Conservation (phyloP, 2,888 invertebrate species). For the Coenonympha glycerion region DNA sequence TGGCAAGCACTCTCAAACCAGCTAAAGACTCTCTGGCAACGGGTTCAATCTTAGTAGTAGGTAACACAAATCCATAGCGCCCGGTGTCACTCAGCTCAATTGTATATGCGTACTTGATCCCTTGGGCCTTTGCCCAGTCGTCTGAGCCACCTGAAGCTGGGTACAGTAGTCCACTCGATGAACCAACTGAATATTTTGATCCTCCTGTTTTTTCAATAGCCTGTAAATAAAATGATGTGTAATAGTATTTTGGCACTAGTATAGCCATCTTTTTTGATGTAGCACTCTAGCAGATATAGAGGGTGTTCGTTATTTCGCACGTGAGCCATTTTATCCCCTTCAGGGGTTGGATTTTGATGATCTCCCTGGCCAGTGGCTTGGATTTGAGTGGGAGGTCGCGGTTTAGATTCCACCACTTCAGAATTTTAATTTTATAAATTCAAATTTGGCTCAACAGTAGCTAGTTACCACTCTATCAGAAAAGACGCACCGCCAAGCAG, state of each 20-base stretch:
- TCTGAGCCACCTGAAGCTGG: conserved; percentile 89
- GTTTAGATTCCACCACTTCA: no score
- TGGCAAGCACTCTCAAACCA: conserved; percentile 79
- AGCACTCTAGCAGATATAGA: no score
- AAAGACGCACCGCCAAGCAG: no score
- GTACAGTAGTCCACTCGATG: conserved; percentile 85
- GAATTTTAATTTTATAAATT: no score
- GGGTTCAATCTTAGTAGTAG: conserved; percentile 83
- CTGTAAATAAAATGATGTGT: conserved; percentile 43
- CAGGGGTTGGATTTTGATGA: no score
- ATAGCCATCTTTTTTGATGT: no score
- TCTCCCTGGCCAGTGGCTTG: no score
- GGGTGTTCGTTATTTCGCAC: no score
- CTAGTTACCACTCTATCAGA: no score
- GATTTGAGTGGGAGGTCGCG: no score
- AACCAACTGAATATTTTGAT: conserved; percentile 82
- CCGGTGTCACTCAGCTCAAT: conserved; percentile 92
- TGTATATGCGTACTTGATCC: conserved; percentile 92
- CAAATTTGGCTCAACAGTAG: no score
- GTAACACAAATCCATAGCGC: conserved; percentile 89
- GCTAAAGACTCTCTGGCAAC: conserved; percentile 86
- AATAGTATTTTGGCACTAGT: not conserved
- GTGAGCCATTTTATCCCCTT: no score
- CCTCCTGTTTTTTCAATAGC: conserved; percentile 78
- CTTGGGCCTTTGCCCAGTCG: conserved; percentile 92